Evolutionary conservation across 2,113 vertebrate genomes (phyloP).

Genomic region (Barbus barbus): DNA sequence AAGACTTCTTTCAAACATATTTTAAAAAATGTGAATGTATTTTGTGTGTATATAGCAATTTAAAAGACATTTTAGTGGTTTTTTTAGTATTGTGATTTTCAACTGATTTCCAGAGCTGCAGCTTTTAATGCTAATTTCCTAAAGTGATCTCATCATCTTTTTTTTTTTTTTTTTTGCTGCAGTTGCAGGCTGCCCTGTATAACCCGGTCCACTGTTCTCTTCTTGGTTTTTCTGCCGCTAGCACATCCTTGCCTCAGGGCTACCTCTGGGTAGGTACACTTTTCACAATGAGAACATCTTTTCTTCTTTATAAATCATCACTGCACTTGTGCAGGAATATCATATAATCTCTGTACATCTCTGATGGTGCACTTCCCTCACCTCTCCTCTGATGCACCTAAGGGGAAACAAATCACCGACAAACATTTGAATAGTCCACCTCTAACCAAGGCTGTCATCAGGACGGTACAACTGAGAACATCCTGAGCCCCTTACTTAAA

Average conservation of each 20-base stretch:
- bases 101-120: not conserved
- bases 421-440: not conserved
- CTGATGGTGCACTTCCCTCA: not conserved
- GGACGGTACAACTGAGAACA: not conserved
- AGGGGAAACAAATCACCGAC: not conserved
- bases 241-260: conserved; percentile 84
- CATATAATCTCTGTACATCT: not conserved
- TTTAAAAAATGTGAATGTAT: not conserved
- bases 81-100: no score
- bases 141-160: not conserved
- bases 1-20: not conserved
- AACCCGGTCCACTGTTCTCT: conserved; percentile 80
- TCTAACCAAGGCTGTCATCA: not conserved
- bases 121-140: not conserved
- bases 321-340: not conserved
- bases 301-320: not conserved
- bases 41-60: not conserved
- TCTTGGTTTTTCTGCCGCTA: conserved; percentile 81
- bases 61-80: no score
- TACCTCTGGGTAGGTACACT: conserved; percentile 84
- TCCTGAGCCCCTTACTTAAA: not conserved
- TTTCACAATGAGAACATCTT: not conserved
- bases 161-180: no score
- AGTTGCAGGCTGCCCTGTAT: conserved; percentile 80
- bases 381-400: not conserved